These are phyloP conservation scores for Pogonus chalceus DNA, from an alignment of 1,140 invertebrate genomes.

Conservation along the genomic window DNA sequence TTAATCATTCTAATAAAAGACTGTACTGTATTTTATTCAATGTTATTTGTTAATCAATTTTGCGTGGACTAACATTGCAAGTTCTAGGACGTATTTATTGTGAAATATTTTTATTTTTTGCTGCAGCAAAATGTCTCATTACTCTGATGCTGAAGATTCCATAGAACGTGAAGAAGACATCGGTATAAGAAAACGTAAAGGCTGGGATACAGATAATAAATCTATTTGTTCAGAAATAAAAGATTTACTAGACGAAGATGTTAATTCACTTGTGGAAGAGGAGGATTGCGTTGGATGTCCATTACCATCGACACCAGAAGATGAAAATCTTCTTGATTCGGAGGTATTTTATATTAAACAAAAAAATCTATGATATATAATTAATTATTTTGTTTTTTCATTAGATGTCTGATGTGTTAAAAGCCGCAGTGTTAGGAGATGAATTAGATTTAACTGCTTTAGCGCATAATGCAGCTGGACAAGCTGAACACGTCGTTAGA, in stretches of 20 bases:
- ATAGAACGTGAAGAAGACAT: conserved; percentile 36
- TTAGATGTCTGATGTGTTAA: conserved; percentile 69
- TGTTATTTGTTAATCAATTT: neutral
- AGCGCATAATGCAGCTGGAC: conserved; percentile 80
- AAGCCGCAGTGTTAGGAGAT: conserved; percentile 69
- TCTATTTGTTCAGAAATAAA: conserved; percentile 46
- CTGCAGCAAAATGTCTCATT: conserved; percentile 28
- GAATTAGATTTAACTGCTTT: conserved; percentile 72
- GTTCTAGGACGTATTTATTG: neutral
- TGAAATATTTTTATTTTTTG: neutral
- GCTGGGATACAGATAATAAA: conserved; percentile 46
- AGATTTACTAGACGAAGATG: conserved; percentile 47
- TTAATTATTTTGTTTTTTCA: conserved; percentile 10
- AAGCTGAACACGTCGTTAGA: conserved; percentile 88
- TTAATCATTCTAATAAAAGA: no score
- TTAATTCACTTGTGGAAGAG: conserved; percentile 53
- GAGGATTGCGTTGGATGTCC: conserved; percentile 72
- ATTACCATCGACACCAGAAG: conserved; percentile 75
- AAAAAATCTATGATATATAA: conserved; percentile 10
- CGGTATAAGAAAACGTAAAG: conserved; percentile 42
- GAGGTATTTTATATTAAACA: conserved; percentile 41
- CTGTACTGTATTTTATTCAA: no score
- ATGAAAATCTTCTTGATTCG: conserved; percentile 68
- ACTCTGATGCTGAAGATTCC: conserved; percentile 33
- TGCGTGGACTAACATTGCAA: neutral